Percentiles rank a stretch among this genome's conserved stretches.
phyloP scores from a whole-genome alignment of 1,140 invertebrate species.

The Diabrotica undecimpunctata region DNA sequence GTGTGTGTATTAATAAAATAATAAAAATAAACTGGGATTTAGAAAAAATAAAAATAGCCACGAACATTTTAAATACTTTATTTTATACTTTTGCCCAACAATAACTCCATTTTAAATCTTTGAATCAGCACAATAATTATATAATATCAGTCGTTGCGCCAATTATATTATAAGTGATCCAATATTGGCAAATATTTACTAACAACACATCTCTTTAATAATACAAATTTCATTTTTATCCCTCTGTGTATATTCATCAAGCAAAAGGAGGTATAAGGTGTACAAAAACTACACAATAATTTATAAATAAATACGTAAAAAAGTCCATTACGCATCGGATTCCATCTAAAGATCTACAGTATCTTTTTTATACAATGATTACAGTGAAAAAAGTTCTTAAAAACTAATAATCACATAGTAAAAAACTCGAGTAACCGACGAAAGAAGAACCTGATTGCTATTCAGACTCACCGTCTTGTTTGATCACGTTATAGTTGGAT shows the following conservation, averaged over 20 bases:
- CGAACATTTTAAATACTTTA: not conserved
- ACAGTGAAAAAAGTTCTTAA: not conserved
- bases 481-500: conserved; percentile 75
- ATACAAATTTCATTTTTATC: not conserved
- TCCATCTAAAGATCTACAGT: not conserved
- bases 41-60: not conserved
- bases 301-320: not conserved
- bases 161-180: not conserved
- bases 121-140: not conserved
- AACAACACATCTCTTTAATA: not conserved
- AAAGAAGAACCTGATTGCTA: conserved; percentile 13
- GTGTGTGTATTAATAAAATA: too few species aligned
- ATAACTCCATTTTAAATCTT: conserved; percentile 1
- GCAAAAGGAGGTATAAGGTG: conserved; percentile 1
- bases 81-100: not conserved
- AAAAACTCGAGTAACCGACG: not conserved
- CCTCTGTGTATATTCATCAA: not conserved
- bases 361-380: not conserved
- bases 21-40: too few species aligned
- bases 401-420: not conserved
- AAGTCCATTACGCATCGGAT: not conserved
- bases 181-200: conserved; percentile 3
- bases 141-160: not conserved
- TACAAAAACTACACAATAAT: conserved; percentile 1
- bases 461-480: conserved; percentile 52